A percentile compares a stretch with the other conserved stretches of the same genome.
phyloP scores from a whole-genome alignment of 2,888 invertebrate species.

The Ormyrus pomaceus region DNA sequence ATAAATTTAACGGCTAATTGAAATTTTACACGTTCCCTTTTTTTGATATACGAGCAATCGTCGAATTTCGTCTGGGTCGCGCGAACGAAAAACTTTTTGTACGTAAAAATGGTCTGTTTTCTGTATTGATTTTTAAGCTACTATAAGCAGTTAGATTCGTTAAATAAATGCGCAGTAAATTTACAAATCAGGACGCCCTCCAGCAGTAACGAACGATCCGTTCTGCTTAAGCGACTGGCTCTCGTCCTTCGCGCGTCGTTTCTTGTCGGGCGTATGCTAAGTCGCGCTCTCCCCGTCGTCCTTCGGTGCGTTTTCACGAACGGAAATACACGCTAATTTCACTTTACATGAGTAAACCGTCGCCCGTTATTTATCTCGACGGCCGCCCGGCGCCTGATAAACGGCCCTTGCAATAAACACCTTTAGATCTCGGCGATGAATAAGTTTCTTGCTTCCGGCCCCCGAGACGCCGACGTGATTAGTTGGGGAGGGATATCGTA shows the following conservation, averaged over 20 bases:
- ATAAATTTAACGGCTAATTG: no score
- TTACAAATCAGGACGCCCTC: no score
- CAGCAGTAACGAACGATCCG: not conserved
- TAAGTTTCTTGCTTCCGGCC: slow-evolving; percentile 29
- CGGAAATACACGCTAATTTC: slow-evolving; percentile 49
- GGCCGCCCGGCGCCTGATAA: slow-evolving; percentile 19
- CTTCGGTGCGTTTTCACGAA: slow-evolving; percentile 37
- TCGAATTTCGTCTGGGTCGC: no score
- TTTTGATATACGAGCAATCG: no score
- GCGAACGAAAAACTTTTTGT: no score
- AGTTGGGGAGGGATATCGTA: not conserved
- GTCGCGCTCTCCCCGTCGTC: slow-evolving; percentile 6
- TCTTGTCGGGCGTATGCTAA: slow-evolving; percentile 17
- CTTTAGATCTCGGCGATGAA: slow-evolving; percentile 31
- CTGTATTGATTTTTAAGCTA: no score
- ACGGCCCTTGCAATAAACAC: slow-evolving; percentile 20
- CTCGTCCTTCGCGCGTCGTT: slow-evolving; percentile 28
- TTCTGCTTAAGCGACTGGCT: not conserved
- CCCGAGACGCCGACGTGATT: not conserved
- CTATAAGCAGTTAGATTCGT: no score
- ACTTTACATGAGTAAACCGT: slow-evolving; percentile 32
- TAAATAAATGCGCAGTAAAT: no score
- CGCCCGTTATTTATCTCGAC: slow-evolving; percentile 36
- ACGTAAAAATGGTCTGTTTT: no score
- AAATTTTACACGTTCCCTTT: no score